A percentile compares a stretch with the other conserved stretches of the same genome.
phyloP scores from a whole-genome alignment of 2,888 invertebrate species.

The Lepidonotus clava region DNA sequence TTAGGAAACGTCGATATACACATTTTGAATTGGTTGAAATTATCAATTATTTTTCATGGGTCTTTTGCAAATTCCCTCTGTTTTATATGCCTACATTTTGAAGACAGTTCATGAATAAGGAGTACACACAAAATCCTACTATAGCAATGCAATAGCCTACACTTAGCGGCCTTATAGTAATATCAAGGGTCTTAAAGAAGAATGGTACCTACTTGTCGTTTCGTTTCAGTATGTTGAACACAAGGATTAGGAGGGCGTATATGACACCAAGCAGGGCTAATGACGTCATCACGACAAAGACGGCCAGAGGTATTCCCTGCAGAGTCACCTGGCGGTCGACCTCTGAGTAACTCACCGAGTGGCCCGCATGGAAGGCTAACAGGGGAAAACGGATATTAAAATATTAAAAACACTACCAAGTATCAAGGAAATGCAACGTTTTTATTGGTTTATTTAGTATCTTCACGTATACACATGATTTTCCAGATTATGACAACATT shows the following conservation, averaged over 20 bases:
- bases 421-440: too few species aligned
- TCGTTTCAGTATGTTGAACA: slow-evolving; percentile 24
- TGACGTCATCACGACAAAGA: slow-evolving; percentile 27
- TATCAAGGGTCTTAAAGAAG: neutral
- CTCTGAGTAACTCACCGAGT: neutral
- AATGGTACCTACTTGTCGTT: slow-evolving; percentile 31
- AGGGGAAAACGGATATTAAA: neutral
- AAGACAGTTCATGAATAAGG: neutral
- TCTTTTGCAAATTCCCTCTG: neutral
- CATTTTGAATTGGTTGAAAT: neutral
- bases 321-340: neutral
- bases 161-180: too few species aligned
- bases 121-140: too few species aligned
- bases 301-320: slow-evolving; percentile 21
- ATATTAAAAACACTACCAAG: too few species aligned
- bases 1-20: neutral
- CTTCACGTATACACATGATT: too few species aligned
- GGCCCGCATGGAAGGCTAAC: neutral
- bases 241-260: neutral
- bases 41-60: neutral
- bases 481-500: too few species aligned
- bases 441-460: too few species aligned
- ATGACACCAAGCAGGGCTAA: neutral
- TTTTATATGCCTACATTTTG: neutral
- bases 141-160: too few species aligned